These are phyloP conservation scores for Astyanax mexicanus DNA, from an alignment of 2,797 vertebrate species.

Conservation along the genomic window DNA sequence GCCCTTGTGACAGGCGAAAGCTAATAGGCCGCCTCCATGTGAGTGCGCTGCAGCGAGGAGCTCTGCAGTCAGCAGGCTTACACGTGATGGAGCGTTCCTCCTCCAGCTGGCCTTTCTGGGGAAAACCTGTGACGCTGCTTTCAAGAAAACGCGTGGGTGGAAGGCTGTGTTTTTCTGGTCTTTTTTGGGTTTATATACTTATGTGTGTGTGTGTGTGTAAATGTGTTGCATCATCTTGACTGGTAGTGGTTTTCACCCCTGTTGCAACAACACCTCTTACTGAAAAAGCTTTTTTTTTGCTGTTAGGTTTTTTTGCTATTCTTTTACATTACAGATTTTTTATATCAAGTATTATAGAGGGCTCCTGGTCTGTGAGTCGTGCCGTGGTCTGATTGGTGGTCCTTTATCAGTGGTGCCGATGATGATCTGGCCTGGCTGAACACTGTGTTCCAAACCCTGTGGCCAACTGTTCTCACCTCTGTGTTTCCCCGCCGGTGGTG, in stretches of 20 bases:
- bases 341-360: too few relatives aligned
- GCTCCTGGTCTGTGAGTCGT: too few relatives aligned
- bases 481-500: conserved; percentile 7
- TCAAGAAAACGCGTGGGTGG: conserved; percentile 8
- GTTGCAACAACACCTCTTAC: not conserved
- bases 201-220: too few relatives aligned
- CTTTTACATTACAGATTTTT: not conserved
- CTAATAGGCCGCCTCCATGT: conserved; percentile 54
- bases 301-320: not conserved
- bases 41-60: conserved; percentile 42
- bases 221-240: not conserved
- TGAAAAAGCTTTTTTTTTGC: not conserved
- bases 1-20: conserved; percentile 64
- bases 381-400: not conserved
- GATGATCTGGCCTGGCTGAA: conserved; percentile 13
- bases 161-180: not conserved
- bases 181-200: not conserved
- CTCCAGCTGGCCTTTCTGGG: conserved; percentile 26
- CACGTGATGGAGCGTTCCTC: conserved; percentile 48
- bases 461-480: conserved; percentile 40
- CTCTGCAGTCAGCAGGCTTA: conserved; percentile 46
- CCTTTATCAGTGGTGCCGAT: conserved; percentile 1
- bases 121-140: conserved; percentile 38
- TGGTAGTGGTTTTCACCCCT: not conserved
- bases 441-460: conserved; percentile 21